Base-by-base conservation (phyloP, 2,797 vertebrate species). In the Botia kubotai region DNA sequence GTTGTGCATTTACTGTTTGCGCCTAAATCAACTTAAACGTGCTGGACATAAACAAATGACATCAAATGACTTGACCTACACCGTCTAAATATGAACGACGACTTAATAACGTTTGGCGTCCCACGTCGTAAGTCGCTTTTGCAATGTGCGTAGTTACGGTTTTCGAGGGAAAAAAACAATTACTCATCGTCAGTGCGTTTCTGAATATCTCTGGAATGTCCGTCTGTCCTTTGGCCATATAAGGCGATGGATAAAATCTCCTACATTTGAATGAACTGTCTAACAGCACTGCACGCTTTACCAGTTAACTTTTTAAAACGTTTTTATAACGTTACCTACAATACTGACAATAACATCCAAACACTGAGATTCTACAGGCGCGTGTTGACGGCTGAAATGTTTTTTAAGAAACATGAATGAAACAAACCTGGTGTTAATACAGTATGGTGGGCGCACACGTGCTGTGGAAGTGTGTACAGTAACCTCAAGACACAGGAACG, bases 171-270 rank as follows among this genome's bases (percentile, higher is more conserved):
- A 55, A 21, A 26, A 8, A 1, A 1, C 50, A 52, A 14, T 29
- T 58, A 60, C 23, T 66, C 19, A 16, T 62, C 10, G 6, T 57
- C 16, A 80, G 29, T 43, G 39, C 60, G 52, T 48, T 63, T 60
- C 17, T 13, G 12, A 68, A 58, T 79, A 62, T 68, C 26, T 46
- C 26, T 50, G 58, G 60, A 75, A 81, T 83, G 65, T 67, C 19
- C 21, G 46, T 52, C 50, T 62, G 62, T 82, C 63, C 23, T 73
- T 48, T 77, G 17, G 2, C 60, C 69, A 72, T 83, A 77, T 75
- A 84, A 80, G 71, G 66, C 70, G 60, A 75, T 21, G 19, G 4
- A 65, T 19, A 21, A 2, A 33, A 29, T 46, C 19, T 16, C 6
- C 48, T 46, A 17, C 23, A 7, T 52, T 19, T 48, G n/a, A 55